These are phyloP conservation scores for Drosophila tropicalis DNA, from an alignment of 1,140 invertebrate species.

Conservation along the genomic window DNA sequence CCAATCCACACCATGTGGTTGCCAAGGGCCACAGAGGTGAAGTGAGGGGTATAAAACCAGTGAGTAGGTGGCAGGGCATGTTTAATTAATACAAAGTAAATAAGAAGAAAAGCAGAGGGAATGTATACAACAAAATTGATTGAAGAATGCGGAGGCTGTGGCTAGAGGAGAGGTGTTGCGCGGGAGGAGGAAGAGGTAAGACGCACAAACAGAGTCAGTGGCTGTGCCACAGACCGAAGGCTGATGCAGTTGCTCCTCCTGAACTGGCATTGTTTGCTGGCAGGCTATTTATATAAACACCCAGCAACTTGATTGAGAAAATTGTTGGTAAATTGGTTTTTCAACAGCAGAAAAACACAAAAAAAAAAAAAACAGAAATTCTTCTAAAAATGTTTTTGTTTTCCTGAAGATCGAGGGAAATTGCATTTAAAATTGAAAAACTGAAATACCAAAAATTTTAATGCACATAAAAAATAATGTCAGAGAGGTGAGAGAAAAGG, in stretches of 20 bases:
- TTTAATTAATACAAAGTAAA: slow-evolving; percentile 82
- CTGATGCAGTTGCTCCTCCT: slow-evolving; percentile 42
- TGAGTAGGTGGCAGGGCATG: slow-evolving; percentile 70
- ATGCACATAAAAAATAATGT: neutral
- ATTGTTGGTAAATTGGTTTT: slow-evolving; percentile 75
- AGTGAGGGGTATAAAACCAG: slow-evolving; percentile 10
- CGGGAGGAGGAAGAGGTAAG: neutral
- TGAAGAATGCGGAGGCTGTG: slow-evolving; percentile 67
- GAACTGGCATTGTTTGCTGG: slow-evolving; percentile 28
- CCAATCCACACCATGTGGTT: slow-evolving; percentile 22
- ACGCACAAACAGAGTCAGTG: slow-evolving; percentile 1
- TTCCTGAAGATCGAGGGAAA: slow-evolving; percentile 3
- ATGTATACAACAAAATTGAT: slow-evolving; percentile 69
- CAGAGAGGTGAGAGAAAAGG: neutral
- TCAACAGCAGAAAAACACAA: slow-evolving; percentile 3
- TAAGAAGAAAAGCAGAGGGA: slow-evolving; percentile 60
- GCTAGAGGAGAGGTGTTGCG: neutral
- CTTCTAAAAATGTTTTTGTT: slow-evolving; percentile 16
- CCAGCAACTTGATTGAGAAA: slow-evolving; percentile 60
- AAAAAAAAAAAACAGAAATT: neutral
- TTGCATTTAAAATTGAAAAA: slow-evolving; percentile 11
- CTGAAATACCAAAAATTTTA: neutral
- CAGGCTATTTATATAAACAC: slow-evolving; percentile 74
- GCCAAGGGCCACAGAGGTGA: neutral
- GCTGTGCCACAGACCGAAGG: neutral